Base-by-base conservation (phyloP, 1,140 invertebrate genomes). In the Drosophila nigrodunni region DNA sequence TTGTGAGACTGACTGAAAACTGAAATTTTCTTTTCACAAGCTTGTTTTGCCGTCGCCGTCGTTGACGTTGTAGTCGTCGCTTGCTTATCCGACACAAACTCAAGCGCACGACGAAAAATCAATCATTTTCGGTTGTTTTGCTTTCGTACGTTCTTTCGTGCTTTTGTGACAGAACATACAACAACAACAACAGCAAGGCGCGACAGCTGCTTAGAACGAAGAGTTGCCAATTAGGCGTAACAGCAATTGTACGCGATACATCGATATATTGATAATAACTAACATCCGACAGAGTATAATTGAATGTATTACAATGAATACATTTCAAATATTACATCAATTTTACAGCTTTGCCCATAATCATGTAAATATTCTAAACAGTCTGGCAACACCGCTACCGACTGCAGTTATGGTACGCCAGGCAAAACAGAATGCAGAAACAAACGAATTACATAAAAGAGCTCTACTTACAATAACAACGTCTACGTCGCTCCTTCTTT, bases 121-220 rank as follows among this genome's bases (percentile, higher is more conserved):
- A 86, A 86, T 86, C 82, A 83, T 85, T 82, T 77, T 85, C 80
- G 55, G 52, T 78, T 85, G 80, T 85, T 85, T 83, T 85, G 73
- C 80, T 85, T 85, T 85, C 70, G 65, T 83, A 70, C 76, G 76
- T 68, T 77, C 67, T 79, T 83, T 79, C 80, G 81, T 82, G 77
- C 72, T 82, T 77, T 83, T 65, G 49, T 73, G 57, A 41, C 52
- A 68, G 35, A 47, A 35, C 61, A 50, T 11, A 61, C 21, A 80
- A 74, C 65, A 77, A 58, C 52, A 68, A 66, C 55, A 72, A 76
- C 68, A 75, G 54, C 70, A 73, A 50, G 3, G 35, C 34, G 54
- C 61, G 49, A 65, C 62, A 87, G 83, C 83, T 87, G 83, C 80
- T 87, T 18, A 11, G 41, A 13, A 30, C 41, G 58, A 60, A 79